phyloP scores from a whole-genome alignment of 2,113 vertebrate species.

The Aramus guarauna region DNA sequence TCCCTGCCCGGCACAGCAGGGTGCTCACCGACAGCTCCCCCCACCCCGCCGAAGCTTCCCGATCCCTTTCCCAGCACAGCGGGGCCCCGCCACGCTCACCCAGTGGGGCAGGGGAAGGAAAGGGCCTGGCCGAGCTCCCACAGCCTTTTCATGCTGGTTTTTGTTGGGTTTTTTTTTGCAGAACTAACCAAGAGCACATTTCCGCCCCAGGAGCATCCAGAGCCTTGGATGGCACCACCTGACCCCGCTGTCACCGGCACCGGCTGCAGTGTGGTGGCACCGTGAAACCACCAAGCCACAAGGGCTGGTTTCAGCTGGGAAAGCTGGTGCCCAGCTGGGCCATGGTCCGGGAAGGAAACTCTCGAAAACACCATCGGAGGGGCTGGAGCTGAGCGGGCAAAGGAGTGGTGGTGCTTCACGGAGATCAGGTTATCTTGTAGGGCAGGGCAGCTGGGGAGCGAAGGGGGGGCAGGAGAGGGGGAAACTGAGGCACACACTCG shows the following conservation, averaged over 20 bases:
- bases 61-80: neutral
- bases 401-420: neutral
- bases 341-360: neutral
- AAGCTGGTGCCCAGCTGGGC: neutral
- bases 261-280: neutral
- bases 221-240: neutral
- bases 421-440: neutral
- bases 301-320: neutral
- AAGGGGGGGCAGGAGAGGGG: neutral
- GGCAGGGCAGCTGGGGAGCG: neutral
- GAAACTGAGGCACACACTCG: neutral
- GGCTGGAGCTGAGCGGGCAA: neutral
- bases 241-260: rapidly evolving
- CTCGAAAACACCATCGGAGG: neutral
- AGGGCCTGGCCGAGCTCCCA: neutral
- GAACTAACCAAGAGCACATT: neutral
- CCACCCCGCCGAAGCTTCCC: neutral
- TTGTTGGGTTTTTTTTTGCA: neutral
- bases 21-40: neutral
- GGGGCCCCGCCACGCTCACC: neutral
- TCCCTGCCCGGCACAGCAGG: neutral
- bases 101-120: neutral
- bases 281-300: neutral
- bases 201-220: neutral
- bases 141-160: neutral